Evolutionary conservation across 2,113 vertebrate species (phyloP).

Genomic region (Dasypus novemcinctus): DNA sequence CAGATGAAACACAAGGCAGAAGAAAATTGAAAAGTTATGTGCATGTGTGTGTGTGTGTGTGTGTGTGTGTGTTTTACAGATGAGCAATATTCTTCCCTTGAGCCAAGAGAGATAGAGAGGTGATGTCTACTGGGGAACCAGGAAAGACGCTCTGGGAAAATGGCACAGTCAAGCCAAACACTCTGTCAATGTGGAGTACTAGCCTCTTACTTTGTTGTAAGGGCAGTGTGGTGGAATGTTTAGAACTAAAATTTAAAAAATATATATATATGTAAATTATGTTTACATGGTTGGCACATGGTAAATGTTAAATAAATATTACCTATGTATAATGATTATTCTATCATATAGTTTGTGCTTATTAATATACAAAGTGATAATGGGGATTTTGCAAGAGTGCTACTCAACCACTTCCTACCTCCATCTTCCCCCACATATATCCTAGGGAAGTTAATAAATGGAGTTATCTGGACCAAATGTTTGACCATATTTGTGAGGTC

Average conservation of each 20-base stretch:
- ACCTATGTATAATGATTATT: not conserved
- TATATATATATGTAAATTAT: not conserved
- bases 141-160: not conserved
- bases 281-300: not conserved
- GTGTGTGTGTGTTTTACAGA: not conserved
- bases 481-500: not conserved
- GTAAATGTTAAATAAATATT: not conserved
- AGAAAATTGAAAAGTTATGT: not conserved
- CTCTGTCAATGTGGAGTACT: not conserved
- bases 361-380: not conserved
- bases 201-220: not conserved
- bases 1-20: not conserved
- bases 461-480: not conserved
- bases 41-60: not conserved
- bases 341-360: not conserved
- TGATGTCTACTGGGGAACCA: not conserved
- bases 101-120: not conserved
- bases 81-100: not conserved
- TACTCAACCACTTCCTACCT: not conserved
- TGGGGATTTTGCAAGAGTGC: not conserved
- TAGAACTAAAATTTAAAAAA: not conserved
- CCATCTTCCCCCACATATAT: not conserved
- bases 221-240: not conserved
- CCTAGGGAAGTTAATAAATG: not conserved
- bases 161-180: not conserved